Evolutionary conservation across 53 echinoderm and acorn worm species (phyloP).

Genomic region (Astropecten irregularis): DNA sequence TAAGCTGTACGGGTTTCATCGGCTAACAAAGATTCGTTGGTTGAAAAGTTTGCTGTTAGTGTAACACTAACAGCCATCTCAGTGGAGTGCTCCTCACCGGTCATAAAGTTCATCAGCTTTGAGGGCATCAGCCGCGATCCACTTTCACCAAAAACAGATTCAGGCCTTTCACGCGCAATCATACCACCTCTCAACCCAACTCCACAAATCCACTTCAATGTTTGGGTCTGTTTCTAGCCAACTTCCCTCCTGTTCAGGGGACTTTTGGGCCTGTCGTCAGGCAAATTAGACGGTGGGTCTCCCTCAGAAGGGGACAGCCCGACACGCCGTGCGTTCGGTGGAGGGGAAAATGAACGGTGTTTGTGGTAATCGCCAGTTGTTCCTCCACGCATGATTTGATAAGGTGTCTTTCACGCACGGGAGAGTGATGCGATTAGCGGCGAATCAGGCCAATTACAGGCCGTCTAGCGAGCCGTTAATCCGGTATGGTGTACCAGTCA

Average conservation of each 20-base stretch:
- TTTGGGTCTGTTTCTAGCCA: constrained; percentile 23
- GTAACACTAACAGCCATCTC: too few relatives aligned
- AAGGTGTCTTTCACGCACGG: constrained; percentile 47
- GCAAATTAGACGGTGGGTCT: constrained; percentile 5
- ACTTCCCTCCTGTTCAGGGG: constrained; percentile 36
- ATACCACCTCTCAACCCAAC: not conserved
- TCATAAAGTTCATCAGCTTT: constrained; percentile 40
- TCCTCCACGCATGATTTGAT: constrained; percentile 52
- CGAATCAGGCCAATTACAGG: constrained; percentile 59
- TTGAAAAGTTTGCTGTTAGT: too few relatives aligned
- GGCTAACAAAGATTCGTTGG: too few relatives aligned
- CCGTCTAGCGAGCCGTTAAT: constrained; percentile 46
- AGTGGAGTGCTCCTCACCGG: not conserved
- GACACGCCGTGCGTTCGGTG: constrained; percentile 10
- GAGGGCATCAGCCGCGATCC: constrained; percentile 36
- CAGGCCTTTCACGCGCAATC: constrained; percentile 35
- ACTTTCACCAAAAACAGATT: not conserved
- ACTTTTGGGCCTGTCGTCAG: constrained; percentile 39
- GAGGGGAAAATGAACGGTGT: constrained; percentile 3
- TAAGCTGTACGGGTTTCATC: too few relatives aligned
- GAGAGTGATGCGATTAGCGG: constrained; percentile 44
- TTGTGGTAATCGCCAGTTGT: constrained; percentile 58
- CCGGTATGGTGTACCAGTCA: constrained; percentile 40
- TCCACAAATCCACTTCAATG: constrained; percentile 35
- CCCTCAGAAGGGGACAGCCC: constrained; percentile 5